Evolutionary conservation across 2,888 invertebrate genomes (phyloP), one percentile per base, ranked within the genome.

Genomic region (Thymelicus lineola): DNA sequence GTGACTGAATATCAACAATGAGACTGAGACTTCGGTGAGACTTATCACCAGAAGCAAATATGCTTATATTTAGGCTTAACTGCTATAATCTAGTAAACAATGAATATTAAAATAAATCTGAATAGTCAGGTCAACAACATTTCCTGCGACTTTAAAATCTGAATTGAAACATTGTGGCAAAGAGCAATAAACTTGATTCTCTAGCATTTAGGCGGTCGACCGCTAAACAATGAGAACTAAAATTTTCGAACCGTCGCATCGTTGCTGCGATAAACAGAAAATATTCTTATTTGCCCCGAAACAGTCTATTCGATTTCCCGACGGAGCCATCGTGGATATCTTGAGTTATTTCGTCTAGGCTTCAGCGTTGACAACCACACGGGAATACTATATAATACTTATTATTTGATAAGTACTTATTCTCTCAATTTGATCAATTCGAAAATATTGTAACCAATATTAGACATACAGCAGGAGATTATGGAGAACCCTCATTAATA

Each of bases 291-390:
- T 67, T 42, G 10, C n/a, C 60, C 38, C 60, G 66, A 50, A 66
- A 50, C 38, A 50, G 59, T 42, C 42, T 53, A 7, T 66, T 53
- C 60, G 66, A 67, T 67, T 67, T 67, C 66, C 66, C 66, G 20
- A 38, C 38, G 67, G 67, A 42, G 67, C 60, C 60, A 67, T 67
- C 67, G 42, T 42, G 58, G 60, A 61, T 61, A 67, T 67, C 67
- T 53, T 48, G 38, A 61, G 60, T 61, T 67, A 67, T 61, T n/a
- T 36, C 60, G 15, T 67, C 60, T 53, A 60, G 60, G 53, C 42
- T 28, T n/a, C 15, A 7, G 57, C 35, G 9, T n/a, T 38, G 36
- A 17, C 42, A 9, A 0, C 55, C 67, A 38, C 50, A 9, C 12
- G 67, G 61, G 61, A 58, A 42, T n/a, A 17, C 9, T 59, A 5